Conservation (phyloP, 2,797 vertebrate species). For the Esox lucius region DNA sequence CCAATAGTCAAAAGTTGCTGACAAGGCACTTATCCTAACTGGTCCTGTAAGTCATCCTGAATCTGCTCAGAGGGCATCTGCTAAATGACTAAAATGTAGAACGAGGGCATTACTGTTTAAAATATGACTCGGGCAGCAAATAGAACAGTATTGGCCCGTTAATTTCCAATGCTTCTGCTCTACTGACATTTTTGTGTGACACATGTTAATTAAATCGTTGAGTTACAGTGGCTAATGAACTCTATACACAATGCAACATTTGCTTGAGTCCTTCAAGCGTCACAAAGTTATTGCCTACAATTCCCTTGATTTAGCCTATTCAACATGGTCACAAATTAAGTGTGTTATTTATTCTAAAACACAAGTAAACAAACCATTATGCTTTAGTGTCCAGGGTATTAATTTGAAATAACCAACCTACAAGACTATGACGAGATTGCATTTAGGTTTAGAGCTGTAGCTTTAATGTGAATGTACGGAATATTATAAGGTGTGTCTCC, state of each 20-base stretch:
- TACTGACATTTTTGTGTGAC: slow-evolving; percentile 50
- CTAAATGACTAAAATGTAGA: too few species aligned
- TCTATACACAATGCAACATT: slow-evolving; percentile 40
- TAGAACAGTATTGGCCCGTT: slow-evolving; percentile 53
- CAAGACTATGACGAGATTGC: not conserved
- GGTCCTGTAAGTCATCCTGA: slow-evolving; percentile 47
- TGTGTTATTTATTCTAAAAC: not conserved
- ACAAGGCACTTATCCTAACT: too few species aligned
- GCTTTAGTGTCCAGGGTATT: not conserved
- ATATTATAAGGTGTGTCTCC: slow-evolving; percentile 48
- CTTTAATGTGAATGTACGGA: slow-evolving; percentile 30
- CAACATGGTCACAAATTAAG: not conserved
- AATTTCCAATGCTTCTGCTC: slow-evolving; percentile 50
- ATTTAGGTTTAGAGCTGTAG: not conserved
- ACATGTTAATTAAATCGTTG: slow-evolving; percentile 58
- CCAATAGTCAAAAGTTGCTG: too few species aligned
- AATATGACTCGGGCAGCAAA: slow-evolving; percentile 59
- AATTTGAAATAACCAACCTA: slow-evolving; percentile 36
- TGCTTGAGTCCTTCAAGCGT: slow-evolving; percentile 55
- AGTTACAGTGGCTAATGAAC: slow-evolving; percentile 72
- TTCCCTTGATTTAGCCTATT: slow-evolving; percentile 37
- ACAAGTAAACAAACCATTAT: not conserved
- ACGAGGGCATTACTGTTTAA: slow-evolving; percentile 64
- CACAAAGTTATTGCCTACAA: not conserved
- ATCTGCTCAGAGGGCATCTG: slow-evolving; percentile 47